Evolutionary conservation across 2,113 vertebrate species (phyloP).

Genomic region (Triplophysa dalaica): DNA sequence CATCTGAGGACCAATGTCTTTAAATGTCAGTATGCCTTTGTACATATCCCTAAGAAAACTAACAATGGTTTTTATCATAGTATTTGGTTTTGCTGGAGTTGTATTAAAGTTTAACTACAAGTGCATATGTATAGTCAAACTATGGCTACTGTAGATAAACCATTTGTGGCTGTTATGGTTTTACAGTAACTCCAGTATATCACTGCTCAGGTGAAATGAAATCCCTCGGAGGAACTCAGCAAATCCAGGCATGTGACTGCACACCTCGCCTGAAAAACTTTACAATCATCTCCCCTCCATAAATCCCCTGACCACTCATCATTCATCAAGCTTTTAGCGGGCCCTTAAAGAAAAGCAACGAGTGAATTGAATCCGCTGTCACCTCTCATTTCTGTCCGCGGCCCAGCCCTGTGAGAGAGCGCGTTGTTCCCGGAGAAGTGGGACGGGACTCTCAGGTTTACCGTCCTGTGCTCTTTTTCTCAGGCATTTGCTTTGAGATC

Average conservation of each 20-base stretch:
- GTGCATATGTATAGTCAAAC: too few species aligned
- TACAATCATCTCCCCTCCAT: constrained; percentile 70
- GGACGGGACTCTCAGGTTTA: constrained; percentile 72
- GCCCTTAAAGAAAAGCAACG: constrained; percentile 71
- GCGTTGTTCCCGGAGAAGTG: constrained; percentile 72
- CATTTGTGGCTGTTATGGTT: too few species aligned
- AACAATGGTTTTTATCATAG: too few species aligned
- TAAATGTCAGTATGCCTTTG: too few species aligned
- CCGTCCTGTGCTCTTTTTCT: constrained; percentile 71
- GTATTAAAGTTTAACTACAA: too few species aligned
- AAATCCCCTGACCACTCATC: constrained; percentile 75
- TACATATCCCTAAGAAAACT: too few species aligned
- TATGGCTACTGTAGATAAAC: too few species aligned
- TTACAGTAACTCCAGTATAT: background rate
- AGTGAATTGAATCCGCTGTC: constrained; percentile 79
- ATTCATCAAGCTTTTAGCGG: constrained; percentile 74
- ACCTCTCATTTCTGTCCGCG: constrained; percentile 75
- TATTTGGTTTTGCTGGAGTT: too few species aligned
- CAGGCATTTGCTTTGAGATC: constrained; percentile 77
- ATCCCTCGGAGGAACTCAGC: constrained; percentile 6
- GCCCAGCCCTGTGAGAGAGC: constrained; percentile 70
- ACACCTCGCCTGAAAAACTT: constrained; percentile 60
- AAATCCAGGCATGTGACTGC: constrained; percentile 34
- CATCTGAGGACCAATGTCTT: too few species aligned
- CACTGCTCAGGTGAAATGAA: constrained; percentile 29